A percentile compares a stretch with the other conserved stretches of the same genome.
Conservation (phyloP, 2,888 invertebrate species). For the Stenolophus ochropezus region DNA sequence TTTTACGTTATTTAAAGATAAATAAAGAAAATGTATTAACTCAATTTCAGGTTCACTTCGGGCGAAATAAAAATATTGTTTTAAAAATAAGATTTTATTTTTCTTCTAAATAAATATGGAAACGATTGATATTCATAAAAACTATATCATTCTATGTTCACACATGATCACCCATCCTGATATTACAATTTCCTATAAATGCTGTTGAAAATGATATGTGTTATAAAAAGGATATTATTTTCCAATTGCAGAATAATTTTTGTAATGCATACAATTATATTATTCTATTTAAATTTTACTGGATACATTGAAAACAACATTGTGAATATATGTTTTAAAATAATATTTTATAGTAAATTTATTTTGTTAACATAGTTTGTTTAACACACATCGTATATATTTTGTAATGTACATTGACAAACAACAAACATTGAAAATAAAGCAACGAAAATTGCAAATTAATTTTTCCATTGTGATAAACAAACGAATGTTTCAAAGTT, state of each 20-base stretch:
- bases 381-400: neutral
- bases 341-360: neutral
- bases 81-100: neutral
- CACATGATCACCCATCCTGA: too few species aligned
- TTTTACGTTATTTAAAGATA: neutral
- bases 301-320: too few species aligned
- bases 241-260: too few species aligned
- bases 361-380: neutral
- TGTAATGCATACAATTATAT: too few species aligned
- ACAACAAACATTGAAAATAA: neutral
- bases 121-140: too few species aligned
- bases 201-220: too few species aligned
- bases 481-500: neutral
- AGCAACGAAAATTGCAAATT: neutral
- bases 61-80: neutral
- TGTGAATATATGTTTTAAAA: neutral
- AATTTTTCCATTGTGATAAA: neutral
- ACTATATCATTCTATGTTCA: too few species aligned
- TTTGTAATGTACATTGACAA: neutral
- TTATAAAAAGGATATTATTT: too few species aligned
- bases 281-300: too few species aligned
- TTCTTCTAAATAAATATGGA: neutral
- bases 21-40: neutral
- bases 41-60: neutral
- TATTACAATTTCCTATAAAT: too few species aligned